phyloP scores from a whole-genome alignment of 2,888 invertebrate genomes.

The Andricus curvator region DNA sequence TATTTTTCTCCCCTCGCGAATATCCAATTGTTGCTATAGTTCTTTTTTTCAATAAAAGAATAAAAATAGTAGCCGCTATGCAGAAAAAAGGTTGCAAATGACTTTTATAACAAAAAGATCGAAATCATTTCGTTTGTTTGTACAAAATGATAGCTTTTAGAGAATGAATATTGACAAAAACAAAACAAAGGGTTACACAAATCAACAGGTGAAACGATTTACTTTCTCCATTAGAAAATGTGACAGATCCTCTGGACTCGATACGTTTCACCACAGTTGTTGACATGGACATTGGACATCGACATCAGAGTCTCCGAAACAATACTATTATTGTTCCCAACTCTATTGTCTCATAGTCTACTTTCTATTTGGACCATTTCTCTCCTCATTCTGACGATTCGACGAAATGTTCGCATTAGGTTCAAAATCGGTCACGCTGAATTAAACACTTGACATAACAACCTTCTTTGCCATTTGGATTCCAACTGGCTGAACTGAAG shows the following conservation, averaged over 20 bases:
- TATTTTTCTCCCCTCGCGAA: too few species aligned
- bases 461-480: not conserved
- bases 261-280: conserved; percentile 18
- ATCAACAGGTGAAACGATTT: conserved; percentile 30
- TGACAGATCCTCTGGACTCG: not conserved
- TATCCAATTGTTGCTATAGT: too few species aligned
- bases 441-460: not conserved
- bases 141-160: not conserved
- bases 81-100: too few species aligned
- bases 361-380: conserved; percentile 18
- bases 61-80: too few species aligned
- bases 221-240: conserved; percentile 23
- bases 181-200: not conserved
- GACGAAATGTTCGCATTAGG: conserved; percentile 11
- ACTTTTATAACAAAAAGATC: too few species aligned
- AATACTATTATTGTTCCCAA: conserved; percentile 13
- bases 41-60: too few species aligned
- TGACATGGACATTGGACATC: not conserved
- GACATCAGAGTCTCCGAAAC: conserved; percentile 17
- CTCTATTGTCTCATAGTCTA: conserved; percentile 15
- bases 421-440: conserved; percentile 8
- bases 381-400: conserved; percentile 9
- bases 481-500: not conserved
- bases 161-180: conserved; percentile 2
- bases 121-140: not conserved